A percentile compares a stretch with the other conserved stretches of the same genome.
Conservation (phyloP, 2,113 vertebrate species). For the Arenaria interpres region DNA sequence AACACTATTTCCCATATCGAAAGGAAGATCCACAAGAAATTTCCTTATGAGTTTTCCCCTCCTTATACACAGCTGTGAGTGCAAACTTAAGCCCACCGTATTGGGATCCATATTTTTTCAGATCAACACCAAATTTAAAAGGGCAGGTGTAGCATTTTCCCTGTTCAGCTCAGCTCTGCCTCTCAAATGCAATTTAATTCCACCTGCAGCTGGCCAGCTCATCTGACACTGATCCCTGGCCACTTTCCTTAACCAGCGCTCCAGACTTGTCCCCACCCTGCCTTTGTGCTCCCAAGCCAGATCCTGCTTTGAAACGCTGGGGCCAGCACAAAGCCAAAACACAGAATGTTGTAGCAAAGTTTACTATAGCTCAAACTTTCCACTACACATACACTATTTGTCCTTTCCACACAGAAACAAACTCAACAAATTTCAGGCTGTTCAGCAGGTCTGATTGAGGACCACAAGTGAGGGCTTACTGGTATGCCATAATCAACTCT, state of each 20-base stretch:
- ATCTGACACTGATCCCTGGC: neutral
- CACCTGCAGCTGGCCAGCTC: neutral
- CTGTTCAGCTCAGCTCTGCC: neutral
- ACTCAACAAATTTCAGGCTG: neutral
- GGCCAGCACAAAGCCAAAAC: neutral
- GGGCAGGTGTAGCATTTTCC: neutral
- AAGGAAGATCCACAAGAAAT: neutral
- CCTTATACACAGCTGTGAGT: neutral
- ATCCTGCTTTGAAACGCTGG: neutral
- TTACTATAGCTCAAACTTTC: neutral
- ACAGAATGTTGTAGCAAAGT: neutral
- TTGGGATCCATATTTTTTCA: neutral
- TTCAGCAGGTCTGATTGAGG: neutral
- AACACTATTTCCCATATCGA: neutral
- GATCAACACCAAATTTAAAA: neutral
- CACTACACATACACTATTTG: neutral
- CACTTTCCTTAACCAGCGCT: neutral
- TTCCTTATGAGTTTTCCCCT: neutral
- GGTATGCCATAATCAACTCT: neutral
- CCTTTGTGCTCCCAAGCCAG: neutral
- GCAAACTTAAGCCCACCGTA: neutral
- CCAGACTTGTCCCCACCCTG: neutral
- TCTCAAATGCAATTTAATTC: neutral
- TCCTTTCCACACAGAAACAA: neutral
- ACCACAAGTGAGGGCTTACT: neutral